phyloP scores from a whole-genome alignment of 2,113 vertebrate genomes.

The Stictonetta naevosa region DNA sequence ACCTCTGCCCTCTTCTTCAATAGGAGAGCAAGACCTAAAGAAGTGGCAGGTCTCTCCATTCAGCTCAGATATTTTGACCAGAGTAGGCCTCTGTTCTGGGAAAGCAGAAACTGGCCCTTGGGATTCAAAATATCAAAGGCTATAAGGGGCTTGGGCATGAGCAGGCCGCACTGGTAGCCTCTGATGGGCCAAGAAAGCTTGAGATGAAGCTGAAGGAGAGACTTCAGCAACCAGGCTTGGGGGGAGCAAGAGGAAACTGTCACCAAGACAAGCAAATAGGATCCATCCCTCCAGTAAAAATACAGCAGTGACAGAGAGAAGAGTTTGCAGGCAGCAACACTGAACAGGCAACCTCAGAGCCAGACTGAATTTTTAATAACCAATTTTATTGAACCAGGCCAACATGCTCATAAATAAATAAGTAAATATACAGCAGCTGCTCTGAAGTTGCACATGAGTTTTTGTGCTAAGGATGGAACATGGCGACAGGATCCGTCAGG shows the following conservation, averaged over 20 bases:
- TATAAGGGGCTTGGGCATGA: not conserved
- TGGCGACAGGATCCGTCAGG: not conserved
- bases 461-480: not conserved
- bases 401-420: not conserved
- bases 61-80: not conserved
- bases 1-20: constrained; percentile 2
- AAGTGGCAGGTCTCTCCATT: not conserved
- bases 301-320: not conserved
- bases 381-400: not conserved
- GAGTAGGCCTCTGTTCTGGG: not conserved
- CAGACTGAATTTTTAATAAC: not conserved
- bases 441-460: not conserved
- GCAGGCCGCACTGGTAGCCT: not conserved
- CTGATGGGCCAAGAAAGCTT: not conserved
- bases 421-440: not conserved
- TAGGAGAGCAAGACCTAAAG: not conserved
- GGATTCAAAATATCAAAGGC: not conserved
- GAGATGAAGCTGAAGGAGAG: not conserved
- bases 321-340: not conserved
- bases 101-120: not conserved
- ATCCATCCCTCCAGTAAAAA: not conserved
- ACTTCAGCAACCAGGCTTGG: not conserved
- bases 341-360: not conserved
- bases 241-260: not conserved
- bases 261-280: not conserved